A percentile compares a stretch with the other conserved stretches of the same genome.
Conservation (phyloP, 1,140 invertebrate species). For the Drosophila ironensis region DNA sequence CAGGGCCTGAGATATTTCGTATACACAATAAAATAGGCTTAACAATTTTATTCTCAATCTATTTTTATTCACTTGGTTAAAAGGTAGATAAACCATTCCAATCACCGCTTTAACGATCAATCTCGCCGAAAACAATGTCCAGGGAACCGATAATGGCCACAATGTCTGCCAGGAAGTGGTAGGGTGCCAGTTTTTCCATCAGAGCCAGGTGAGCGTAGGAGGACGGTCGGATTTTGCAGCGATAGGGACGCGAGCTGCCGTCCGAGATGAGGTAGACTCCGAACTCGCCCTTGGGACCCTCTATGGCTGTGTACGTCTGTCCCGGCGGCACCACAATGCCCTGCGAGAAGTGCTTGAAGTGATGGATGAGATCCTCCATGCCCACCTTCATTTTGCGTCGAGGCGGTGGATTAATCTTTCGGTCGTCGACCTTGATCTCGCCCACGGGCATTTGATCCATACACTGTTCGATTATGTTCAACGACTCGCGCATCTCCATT, state of each 20-base stretch:
- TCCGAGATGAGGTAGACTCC: constrained; percentile 94
- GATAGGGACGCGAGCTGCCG: constrained; percentile 90
- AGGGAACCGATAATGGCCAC: constrained; percentile 91
- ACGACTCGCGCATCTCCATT: constrained; percentile 91
- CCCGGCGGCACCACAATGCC: constrained; percentile 92
- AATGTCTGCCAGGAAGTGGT: constrained; percentile 89
- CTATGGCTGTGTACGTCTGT: constrained; percentile 89
- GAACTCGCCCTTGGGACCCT: constrained; percentile 93
- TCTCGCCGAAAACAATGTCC: constrained; percentile 94
- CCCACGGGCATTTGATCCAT: constrained; percentile 93
- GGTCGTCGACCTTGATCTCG: constrained; percentile 91
- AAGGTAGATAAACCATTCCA: background rate
- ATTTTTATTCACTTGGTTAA: too few relatives aligned
- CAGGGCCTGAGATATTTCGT: too few relatives aligned
- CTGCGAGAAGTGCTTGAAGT: constrained; percentile 92
- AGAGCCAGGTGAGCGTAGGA: constrained; percentile 89
- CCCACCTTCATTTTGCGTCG: constrained; percentile 93
- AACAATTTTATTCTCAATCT: too few relatives aligned
- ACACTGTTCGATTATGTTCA: constrained; percentile 90
- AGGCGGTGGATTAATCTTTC: constrained; percentile 90
- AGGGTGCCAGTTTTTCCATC: constrained; percentile 85
- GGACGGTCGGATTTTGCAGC: constrained; percentile 90
- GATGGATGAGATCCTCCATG: constrained; percentile 95
- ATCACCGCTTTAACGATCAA: constrained; percentile 86
- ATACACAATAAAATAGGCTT: too few relatives aligned